Percentiles rank a stretch among this genome's conserved stretches.
Conservation (phyloP, 2,888 invertebrate species). For the Globia sparganii region DNA sequence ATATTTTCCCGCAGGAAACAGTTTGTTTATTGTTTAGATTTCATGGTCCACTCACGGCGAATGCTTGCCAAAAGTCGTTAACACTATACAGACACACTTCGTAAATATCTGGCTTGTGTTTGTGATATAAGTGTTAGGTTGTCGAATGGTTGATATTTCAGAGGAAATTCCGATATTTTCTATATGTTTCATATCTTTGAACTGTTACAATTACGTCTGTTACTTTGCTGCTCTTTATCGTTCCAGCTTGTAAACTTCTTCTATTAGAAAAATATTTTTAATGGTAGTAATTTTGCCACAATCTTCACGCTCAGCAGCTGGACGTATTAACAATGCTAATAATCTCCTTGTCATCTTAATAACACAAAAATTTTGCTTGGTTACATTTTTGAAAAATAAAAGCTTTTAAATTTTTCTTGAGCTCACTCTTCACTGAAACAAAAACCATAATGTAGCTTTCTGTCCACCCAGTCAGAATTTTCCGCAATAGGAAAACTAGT, state of each 20-base stretch:
- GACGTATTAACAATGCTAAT: neutral
- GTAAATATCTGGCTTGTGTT: constrained; percentile 77
- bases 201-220: neutral
- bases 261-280: neutral
- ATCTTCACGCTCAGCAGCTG: neutral
- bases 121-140: constrained; percentile 59
- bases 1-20: constrained; percentile 79
- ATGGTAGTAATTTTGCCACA: neutral
- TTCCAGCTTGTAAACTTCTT: neutral
- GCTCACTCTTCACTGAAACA: neutral
- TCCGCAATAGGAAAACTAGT: neutral
- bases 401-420: neutral
- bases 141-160: constrained; percentile 41
- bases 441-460: neutral
- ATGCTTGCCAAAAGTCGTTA: constrained; percentile 86
- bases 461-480: neutral
- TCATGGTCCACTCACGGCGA: constrained; percentile 72
- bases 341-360: neutral
- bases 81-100: constrained; percentile 83
- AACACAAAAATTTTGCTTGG: neutral
- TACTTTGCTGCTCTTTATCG: neutral
- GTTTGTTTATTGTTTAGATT: constrained; percentile 85
- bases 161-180: constrained; percentile 16
- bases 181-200: neutral
- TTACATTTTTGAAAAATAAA: neutral